Evolutionary conservation across 2,797 vertebrate genomes (phyloP).

Genomic region (Sebastolobus altivelis): DNA sequence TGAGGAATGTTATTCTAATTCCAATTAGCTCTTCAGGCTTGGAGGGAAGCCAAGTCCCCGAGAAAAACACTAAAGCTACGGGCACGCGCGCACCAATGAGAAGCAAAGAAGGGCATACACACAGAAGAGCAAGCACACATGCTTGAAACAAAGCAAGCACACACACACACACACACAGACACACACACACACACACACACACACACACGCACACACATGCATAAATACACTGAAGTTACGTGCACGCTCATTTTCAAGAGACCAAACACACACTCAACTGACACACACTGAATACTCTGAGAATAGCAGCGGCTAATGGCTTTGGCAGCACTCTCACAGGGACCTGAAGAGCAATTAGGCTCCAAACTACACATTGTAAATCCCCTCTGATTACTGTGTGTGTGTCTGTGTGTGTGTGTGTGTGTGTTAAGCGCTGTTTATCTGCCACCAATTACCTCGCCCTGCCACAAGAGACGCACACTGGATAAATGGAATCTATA

Average conservation of each 20-base stretch:
- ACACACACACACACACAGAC: constrained; percentile 28
- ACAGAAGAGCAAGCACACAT: constrained; percentile 38
- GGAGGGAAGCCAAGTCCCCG: constrained; percentile 90
- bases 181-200: constrained; percentile 25
- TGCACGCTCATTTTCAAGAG: constrained; percentile 67
- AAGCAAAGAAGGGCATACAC: constrained; percentile 64
- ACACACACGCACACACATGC: constrained; percentile 20
- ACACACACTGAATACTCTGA: constrained; percentile 72
- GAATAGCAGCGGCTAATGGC: constrained; percentile 82
- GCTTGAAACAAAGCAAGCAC: constrained; percentile 24
- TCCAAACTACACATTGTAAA: constrained; percentile 98
- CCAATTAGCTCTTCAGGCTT: constrained; percentile 99
- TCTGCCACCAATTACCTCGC: constrained; percentile 95
- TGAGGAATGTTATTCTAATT: constrained; percentile 99
- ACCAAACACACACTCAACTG: constrained; percentile 57
- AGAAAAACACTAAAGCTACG: constrained; percentile 78
- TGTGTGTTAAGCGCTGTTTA: constrained; percentile 92
- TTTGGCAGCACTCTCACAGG: constrained; percentile 91
- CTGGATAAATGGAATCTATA: constrained; percentile 75
- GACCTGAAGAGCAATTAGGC: constrained; percentile 98
- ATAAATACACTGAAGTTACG: constrained; percentile 53
- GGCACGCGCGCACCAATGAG: constrained; percentile 62
- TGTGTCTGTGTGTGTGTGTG: constrained; percentile 45
- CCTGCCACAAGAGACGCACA: constrained; percentile 89
- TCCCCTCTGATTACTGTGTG: constrained; percentile 92